Conservation (phyloP, 2,888 invertebrate species). For the Drosophila meridiana region DNA sequence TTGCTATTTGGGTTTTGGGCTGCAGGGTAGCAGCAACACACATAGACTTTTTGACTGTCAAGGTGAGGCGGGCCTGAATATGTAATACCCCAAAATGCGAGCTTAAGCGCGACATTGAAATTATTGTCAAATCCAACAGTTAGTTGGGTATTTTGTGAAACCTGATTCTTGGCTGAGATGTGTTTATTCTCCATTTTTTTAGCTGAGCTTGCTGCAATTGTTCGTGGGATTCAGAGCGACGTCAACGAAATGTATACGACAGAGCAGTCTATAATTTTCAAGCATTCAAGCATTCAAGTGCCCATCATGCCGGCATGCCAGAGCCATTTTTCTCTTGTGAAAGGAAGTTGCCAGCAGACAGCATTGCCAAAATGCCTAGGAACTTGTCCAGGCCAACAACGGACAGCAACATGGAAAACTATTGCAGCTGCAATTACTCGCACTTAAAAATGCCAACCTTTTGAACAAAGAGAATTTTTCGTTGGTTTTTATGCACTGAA, state of each 20-base stretch:
- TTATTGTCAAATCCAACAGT: conserved; percentile 11
- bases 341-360: conserved; percentile 62
- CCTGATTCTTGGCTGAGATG: not conserved
- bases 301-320: conserved; percentile 67
- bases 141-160: not conserved
- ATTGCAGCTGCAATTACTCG: conserved; percentile 80
- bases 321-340: conserved; percentile 75
- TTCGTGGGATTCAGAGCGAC: conserved; percentile 61
- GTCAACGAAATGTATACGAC: conserved; percentile 70
- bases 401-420: conserved; percentile 73
- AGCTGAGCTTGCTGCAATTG: conserved; percentile 30
- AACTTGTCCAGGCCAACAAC: conserved; percentile 53
- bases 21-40: conserved; percentile 28
- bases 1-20: conserved; percentile 19
- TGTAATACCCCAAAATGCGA: conserved; percentile 24
- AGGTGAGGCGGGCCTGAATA: conserved; percentile 51
- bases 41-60: conserved; percentile 55
- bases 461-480: conserved; percentile 77
- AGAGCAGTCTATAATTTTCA: conserved; percentile 68
- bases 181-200: conserved; percentile 26
- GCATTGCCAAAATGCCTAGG: conserved; percentile 67
- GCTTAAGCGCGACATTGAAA: conserved; percentile 11
- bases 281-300: conserved; percentile 72
- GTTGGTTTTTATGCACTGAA: conserved; percentile 6
- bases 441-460: conserved; percentile 79